Conservation (phyloP, 2,888 invertebrate genomes). For the Mesochorus sp. region DNA sequence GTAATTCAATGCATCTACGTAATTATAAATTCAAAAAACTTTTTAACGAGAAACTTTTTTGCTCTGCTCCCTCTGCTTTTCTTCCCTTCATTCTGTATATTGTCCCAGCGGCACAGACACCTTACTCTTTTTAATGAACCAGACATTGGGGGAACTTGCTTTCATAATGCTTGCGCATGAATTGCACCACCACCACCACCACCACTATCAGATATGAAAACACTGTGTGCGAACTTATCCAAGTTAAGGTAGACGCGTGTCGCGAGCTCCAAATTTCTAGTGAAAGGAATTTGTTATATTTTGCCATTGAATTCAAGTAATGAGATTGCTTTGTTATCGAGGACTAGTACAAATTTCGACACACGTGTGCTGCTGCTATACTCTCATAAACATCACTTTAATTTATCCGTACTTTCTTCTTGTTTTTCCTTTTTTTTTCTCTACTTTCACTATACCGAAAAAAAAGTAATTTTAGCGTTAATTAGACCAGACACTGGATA, state of each 20-base stretch:
- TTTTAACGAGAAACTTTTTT: slow-evolving; percentile 44
- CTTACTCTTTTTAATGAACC: background rate
- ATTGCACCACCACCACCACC: no score
- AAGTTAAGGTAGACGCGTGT: background rate
- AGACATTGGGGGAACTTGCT: background rate
- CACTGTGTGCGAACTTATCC: background rate
- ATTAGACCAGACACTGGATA: no score
- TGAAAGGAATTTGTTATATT: slow-evolving; percentile 59
- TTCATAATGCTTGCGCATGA: background rate
- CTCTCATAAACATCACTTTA: slow-evolving; percentile 53
- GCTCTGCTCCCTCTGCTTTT: slow-evolving; percentile 4
- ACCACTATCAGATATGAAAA: no score
- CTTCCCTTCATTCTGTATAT: background rate
- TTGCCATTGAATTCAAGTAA: slow-evolving; percentile 42
- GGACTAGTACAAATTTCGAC: slow-evolving; percentile 13
- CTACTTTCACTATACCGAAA: slow-evolving; percentile 32
- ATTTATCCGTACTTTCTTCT: slow-evolving; percentile 35
- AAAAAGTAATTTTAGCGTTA: no score
- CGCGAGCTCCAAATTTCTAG: slow-evolving; percentile 34
- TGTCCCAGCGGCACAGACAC: no score
- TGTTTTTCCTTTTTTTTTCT: slow-evolving; percentile 22
- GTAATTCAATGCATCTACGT: slow-evolving; percentile 17
- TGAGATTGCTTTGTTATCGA: slow-evolving; percentile 48
- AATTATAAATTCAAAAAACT: slow-evolving; percentile 36
- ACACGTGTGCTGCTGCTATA: slow-evolving; percentile 36